Conservation (phyloP, 1,140 invertebrate genomes). For the Condylostylus longicornis region DNA sequence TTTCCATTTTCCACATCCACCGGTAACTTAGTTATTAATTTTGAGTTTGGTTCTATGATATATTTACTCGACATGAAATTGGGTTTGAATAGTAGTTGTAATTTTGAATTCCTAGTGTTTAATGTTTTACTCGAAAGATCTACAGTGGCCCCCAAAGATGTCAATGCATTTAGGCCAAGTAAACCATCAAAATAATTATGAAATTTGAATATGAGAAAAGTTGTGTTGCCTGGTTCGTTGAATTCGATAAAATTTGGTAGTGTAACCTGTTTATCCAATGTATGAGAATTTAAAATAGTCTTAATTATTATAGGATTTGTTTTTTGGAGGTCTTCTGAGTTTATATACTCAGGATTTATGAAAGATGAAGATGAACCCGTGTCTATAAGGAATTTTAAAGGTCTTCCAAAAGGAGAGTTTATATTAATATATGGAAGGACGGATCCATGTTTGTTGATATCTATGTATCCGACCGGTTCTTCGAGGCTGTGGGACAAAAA, state of each 20-base stretch:
- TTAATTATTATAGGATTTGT: neutral
- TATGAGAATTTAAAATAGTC: neutral
- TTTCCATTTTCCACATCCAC: too few species aligned
- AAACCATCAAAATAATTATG: constrained; percentile 7
- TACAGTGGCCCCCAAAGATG: too few species aligned
- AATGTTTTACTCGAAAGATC: too few species aligned
- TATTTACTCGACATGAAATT: too few species aligned
- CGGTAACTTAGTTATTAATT: too few species aligned
- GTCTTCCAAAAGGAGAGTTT: constrained; percentile 1
- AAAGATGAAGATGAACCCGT: constrained; percentile 6
- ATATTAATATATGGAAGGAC: constrained; percentile 2
- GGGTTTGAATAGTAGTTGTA: too few species aligned
- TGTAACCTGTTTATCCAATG: neutral
- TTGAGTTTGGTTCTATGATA: too few species aligned
- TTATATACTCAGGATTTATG: constrained; percentile 3
- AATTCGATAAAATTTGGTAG: constrained; percentile 8
- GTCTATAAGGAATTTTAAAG: constrained; percentile 6
- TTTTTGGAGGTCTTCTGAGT: neutral
- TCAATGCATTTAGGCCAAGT: neutral
- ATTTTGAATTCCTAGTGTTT: too few species aligned
- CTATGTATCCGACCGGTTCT: constrained; percentile 5
- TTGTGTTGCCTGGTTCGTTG: neutral
- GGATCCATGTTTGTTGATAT: constrained; percentile 1
- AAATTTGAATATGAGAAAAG: constrained; percentile 7
- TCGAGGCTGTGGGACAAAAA: constrained; percentile 6